Conservation (phyloP, 2,888 invertebrate genomes). For the Pseudococcus viburni region DNA sequence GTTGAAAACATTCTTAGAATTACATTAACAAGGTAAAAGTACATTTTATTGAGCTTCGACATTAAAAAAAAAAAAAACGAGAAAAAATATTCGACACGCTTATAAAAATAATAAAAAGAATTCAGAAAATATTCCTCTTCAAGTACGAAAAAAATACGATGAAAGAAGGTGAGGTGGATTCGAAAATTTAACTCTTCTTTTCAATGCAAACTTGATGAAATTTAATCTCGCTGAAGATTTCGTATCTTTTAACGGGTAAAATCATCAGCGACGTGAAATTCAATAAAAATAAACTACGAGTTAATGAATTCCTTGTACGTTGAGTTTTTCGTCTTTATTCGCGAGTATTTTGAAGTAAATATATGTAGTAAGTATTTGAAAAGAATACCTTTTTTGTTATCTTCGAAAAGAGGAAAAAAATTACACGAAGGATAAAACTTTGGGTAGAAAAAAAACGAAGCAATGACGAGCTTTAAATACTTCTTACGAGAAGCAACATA, state of each 20-base stretch:
- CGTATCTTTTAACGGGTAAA: neutral
- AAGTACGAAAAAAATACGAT: neutral
- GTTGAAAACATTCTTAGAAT: conserved; percentile 35
- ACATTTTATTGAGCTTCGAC: conserved; percentile 39
- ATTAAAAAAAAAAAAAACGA: neutral
- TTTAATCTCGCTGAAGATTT: neutral
- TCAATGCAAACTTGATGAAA: neutral
- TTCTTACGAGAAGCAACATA: neutral
- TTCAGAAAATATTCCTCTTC: neutral
- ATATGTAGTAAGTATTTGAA: neutral
- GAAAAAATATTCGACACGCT: neutral
- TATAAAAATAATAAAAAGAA: neutral
- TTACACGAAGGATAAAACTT: neutral
- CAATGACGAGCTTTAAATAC: conserved; percentile 33
- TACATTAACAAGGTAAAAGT: conserved; percentile 34
- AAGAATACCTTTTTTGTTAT: conserved; percentile 21
- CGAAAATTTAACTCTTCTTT: neutral
- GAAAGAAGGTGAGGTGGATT: neutral
- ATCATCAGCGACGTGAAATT: neutral
- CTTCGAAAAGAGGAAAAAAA: neutral
- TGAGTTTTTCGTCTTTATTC: neutral
- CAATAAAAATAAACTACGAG: conserved; percentile 37
- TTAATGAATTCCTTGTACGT: conserved; percentile 37
- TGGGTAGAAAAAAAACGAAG: neutral
- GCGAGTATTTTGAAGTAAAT: neutral